phyloP scores from a whole-genome alignment of 2,888 invertebrate genomes.

The Noctua fimbriata region DNA sequence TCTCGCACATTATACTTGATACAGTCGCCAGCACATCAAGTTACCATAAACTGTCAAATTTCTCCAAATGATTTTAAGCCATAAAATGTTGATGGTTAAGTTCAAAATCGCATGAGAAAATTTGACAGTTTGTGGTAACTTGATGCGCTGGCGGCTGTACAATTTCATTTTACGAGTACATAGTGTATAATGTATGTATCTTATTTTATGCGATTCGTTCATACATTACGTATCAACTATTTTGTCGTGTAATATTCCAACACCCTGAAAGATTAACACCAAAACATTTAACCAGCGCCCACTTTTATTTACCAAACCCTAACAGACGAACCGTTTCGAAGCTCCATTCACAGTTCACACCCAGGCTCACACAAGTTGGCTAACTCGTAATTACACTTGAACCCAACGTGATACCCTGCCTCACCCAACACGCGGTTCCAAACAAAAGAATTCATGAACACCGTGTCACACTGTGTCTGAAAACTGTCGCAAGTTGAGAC shows the following conservation, averaged over 20 bases:
- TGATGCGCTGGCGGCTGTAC: too few species aligned
- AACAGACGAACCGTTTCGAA: constrained; percentile 40
- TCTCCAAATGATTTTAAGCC: too few species aligned
- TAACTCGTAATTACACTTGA: constrained; percentile 51
- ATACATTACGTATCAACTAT: not conserved
- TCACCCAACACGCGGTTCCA: constrained; percentile 24
- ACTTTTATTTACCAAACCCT: constrained; percentile 17
- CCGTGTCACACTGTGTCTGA: constrained; percentile 33
- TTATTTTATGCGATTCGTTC: not conserved
- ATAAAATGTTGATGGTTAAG: too few species aligned
- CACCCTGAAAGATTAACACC: constrained; percentile 5
- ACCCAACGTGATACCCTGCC: constrained; percentile 40
- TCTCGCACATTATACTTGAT: not conserved
- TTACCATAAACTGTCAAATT: too few species aligned
- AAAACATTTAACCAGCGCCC: not conserved
- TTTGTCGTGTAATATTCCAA: not conserved
- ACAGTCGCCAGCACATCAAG: too few species aligned
- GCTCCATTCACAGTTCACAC: constrained; percentile 39
- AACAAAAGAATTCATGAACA: constrained; percentile 44
- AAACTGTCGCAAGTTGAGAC: not conserved
- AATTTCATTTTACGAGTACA: too few species aligned
- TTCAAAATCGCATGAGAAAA: too few species aligned
- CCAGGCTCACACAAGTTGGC: constrained; percentile 37
- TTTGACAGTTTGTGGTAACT: too few species aligned
- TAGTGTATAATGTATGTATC: too few species aligned